Conservation (phyloP, 2,888 invertebrate species). For the Microctonus aethiopoides region DNA sequence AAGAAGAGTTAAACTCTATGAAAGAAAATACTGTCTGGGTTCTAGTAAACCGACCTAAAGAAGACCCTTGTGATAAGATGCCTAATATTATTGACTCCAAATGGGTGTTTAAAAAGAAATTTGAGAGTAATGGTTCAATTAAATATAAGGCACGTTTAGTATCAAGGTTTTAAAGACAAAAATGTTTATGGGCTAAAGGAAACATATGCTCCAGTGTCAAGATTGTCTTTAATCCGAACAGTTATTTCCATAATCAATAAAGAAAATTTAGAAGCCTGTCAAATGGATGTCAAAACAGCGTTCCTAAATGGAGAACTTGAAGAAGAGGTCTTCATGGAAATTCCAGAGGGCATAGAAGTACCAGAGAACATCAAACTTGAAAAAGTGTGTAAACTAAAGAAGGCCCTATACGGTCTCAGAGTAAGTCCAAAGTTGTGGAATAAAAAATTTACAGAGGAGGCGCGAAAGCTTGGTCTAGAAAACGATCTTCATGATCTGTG, state of each 20-base stretch:
- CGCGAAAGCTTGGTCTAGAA: slow-evolving; percentile 34
- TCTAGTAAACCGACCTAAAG: slow-evolving; percentile 33
- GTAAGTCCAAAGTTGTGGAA: slow-evolving; percentile 42
- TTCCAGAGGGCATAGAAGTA: slow-evolving; percentile 38
- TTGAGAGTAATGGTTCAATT: slow-evolving; percentile 25
- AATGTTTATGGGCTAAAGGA: slow-evolving; percentile 37
- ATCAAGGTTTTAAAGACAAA: slow-evolving; percentile 37
- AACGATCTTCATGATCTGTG: slow-evolving; percentile 41
- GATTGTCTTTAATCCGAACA: slow-evolving; percentile 37
- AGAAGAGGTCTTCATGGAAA: slow-evolving; percentile 37
- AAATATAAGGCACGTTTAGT: slow-evolving; percentile 42
- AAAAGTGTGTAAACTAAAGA: slow-evolving; percentile 42
- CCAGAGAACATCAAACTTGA: slow-evolving; percentile 4
- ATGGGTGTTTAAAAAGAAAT: slow-evolving; percentile 44
- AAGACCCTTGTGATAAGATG: slow-evolving; percentile 5
- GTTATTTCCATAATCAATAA: slow-evolving; percentile 33
- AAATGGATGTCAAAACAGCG: slow-evolving; percentile 41
- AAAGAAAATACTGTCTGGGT: slow-evolving; percentile 39
- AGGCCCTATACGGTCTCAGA: slow-evolving; percentile 40
- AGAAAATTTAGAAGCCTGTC: slow-evolving; percentile 33
- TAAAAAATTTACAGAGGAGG: slow-evolving; percentile 41
- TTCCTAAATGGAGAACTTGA: slow-evolving; percentile 36
- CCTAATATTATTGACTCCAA: slow-evolving; percentile 23
- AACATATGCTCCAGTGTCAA: slow-evolving; percentile 44
- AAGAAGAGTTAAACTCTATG: slow-evolving; percentile 41